Evolutionary conservation across 2,797 vertebrate species (phyloP), one percentile per base, ranked within the genome.

Genomic region (Perdix hodgsoniae): DNA sequence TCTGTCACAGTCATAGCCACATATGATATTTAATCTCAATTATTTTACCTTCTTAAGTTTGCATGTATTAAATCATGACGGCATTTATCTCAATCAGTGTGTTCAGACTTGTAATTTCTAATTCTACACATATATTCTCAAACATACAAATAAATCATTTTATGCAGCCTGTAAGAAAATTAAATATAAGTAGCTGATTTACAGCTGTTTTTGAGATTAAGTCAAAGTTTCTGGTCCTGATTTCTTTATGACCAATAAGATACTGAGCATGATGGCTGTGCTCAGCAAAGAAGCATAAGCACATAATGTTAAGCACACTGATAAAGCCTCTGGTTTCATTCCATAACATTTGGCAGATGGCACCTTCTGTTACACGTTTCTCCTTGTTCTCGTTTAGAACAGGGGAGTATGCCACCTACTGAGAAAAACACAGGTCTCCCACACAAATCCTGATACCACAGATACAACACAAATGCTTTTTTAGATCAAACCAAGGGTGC

Each of bases 401-500:
- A 86, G 81, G 85, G 86, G 83, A 96, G 90, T 90, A 93, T 86
- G 94, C 88, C 88, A 94, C 94, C 81, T 80, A 93, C 91, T 77
- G 88, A 93, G 94, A 91, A 94, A 94, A 93, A 16, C 78, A 86
- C 83, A 94, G 94, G 81, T 94, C 93, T 93, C 88, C 93, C 72
- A 90, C 94, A 79, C 91, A 96, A 90, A 90, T 76, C 47, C 61
- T 76, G 56, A 84, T 70, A 76, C 40, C 33, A 86, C 54, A 94
- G 75, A 33, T 63, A 83, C 83, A 60, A 84, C 70, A 76, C 66
- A 67, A 16, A 82, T 54, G 57, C 44, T 90, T 42, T 91, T 82
- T 65, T 67, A 64, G 49, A 91, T 71, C 35, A 77, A 84, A 86
- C 18, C n/a, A 40, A 73, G 23, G 14, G 39, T 33, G 59, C 10